Evolutionary conservation across 1,140 invertebrate genomes (phyloP), one percentile per base, ranked within the genome.

Genomic region (Drosophila sturtevanti): DNA sequence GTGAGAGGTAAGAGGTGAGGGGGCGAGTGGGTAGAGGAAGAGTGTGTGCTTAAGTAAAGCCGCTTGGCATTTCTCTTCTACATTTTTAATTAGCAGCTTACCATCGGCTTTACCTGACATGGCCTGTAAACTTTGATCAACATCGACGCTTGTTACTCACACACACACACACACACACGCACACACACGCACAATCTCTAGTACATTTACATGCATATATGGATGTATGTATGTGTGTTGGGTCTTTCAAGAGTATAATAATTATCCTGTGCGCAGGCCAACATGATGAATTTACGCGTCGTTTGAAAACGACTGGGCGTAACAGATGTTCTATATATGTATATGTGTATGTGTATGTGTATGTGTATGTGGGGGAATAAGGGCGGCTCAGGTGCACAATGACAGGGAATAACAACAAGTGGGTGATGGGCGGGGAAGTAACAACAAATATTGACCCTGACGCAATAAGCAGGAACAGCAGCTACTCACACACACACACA

Each of bases 371-470:
- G 37, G 27, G 27, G 7, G 7, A 6, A 24, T 24, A 31, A 1
- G 1, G 27, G 27, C 0, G 27, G 27, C 27, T 27, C 21, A 27
- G 52, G 52, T n/a, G 52, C 14, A 55, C 7, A 16, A 31, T 6
- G 7, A 55, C 52, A 9, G 24, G 18, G 11, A 55, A 10, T 6
- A 22, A 55, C 52, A 55, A 31, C n/a, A 55, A 18, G 11, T 55
- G 52, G 21, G 27, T n/a, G 21, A 10, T 10, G 52, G 24, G 24
- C 12, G 51, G 4, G 24, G 12, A 61, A 78, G 78, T 70, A 81
- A 59, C 78, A 70, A 76, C 82, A 87, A 86, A 86, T 87, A 86
- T 86, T 86, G 79, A 89, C 73, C 73, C 75, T 82, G 65, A 79
- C 82, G 82, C 82, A 87, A 82, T 79, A 82, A 77, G 72, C 75